These are phyloP conservation scores for Stenoptilia bipunctidactyla DNA, from an alignment of 2,888 invertebrate species.

Conservation along the genomic window DNA sequence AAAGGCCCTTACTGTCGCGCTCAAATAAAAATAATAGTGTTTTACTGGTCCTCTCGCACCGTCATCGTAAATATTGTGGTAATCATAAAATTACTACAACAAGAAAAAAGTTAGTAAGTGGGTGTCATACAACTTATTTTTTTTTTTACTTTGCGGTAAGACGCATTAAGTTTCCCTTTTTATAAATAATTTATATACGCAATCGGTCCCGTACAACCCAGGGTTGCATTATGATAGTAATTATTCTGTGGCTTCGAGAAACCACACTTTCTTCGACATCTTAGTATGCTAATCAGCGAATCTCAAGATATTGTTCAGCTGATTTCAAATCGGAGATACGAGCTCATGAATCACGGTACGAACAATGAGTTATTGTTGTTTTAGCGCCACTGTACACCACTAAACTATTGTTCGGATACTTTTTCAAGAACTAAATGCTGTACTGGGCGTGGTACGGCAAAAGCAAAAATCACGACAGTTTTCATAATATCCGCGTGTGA, in stretches of 20 bases:
- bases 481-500: background rate
- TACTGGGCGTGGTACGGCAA: background rate
- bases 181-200: background rate
- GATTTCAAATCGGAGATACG: background rate
- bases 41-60: too few relatives aligned
- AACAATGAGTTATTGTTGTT: conserved; percentile 18
- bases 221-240: too few relatives aligned
- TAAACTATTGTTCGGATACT: conserved; percentile 13
- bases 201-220: background rate
- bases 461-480: background rate
- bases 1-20: too few relatives aligned
- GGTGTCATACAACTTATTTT: too few relatives aligned
- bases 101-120: too few relatives aligned
- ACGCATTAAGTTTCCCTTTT: background rate
- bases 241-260: too few relatives aligned
- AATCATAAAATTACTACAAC: too few relatives aligned
- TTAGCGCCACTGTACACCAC: conserved; percentile 17
- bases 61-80: too few relatives aligned
- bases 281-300: background rate
- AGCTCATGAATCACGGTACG: background rate
- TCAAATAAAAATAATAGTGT: too few relatives aligned
- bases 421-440: background rate
- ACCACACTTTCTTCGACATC: too few relatives aligned
- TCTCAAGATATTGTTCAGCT: background rate
- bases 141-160: background rate